Percentiles rank a stretch among this genome's conserved stretches.
Evolutionary conservation across 2,113 vertebrate genomes (phyloP).

Genomic region (Lepus americanus): DNA sequence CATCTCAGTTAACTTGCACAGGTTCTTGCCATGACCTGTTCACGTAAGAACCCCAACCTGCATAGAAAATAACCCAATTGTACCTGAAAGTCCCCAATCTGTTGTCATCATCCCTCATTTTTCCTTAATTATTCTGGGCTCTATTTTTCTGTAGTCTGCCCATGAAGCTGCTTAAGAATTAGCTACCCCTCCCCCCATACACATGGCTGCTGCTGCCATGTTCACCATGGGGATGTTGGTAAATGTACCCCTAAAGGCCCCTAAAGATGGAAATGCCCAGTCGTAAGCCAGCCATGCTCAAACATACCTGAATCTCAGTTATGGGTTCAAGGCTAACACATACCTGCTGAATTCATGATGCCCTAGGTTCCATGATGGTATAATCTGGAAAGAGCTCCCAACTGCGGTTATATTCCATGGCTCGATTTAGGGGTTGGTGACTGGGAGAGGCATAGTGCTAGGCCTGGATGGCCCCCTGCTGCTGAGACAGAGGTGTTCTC

Average conservation of each 20-base stretch:
- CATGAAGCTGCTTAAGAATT: constrained; percentile 27
- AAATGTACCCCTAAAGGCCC: not conserved
- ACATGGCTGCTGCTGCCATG: not conserved
- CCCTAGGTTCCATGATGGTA: not conserved
- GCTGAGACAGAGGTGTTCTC: constrained; percentile 58
- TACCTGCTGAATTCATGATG: constrained; percentile 36
- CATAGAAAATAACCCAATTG: constrained; percentile 16
- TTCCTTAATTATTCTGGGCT: constrained; percentile 42
- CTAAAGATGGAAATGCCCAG: not conserved
- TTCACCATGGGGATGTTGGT: not conserved
- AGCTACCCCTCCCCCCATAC: not conserved
- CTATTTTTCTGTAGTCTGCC: constrained; percentile 3
- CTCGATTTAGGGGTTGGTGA: constrained; percentile 38
- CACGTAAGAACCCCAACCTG: not conserved
- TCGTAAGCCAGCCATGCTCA: constrained; percentile 28
- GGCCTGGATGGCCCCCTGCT: constrained; percentile 51
- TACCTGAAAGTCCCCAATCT: constrained; percentile 46
- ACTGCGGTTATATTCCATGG: constrained; percentile 13
- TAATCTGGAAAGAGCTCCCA: constrained; percentile 38
- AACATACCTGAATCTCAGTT: constrained; percentile 21
- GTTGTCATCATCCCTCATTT: not conserved
- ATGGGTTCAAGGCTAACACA: constrained; percentile 52
- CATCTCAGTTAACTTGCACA: constrained; percentile 31
- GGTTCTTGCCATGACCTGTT: not conserved
- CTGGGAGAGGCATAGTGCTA: not conserved